These are phyloP conservation scores for Nomada goodeniana DNA, from an alignment of 2,888 invertebrate species.

Conservation along the genomic window DNA sequence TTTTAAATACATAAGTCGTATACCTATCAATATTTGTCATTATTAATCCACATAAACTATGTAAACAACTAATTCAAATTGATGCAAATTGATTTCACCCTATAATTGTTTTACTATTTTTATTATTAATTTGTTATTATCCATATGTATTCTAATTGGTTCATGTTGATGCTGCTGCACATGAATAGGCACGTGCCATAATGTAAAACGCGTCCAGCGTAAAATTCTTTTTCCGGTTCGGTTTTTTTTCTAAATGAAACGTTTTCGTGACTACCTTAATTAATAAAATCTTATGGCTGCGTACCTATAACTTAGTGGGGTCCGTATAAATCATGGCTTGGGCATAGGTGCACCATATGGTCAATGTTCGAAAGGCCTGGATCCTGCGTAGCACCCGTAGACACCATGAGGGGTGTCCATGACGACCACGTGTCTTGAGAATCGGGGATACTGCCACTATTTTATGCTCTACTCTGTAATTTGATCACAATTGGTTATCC, in stretches of 20 bases:
- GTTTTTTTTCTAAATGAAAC: constrained; percentile 17
- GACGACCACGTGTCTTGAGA: constrained; percentile 62
- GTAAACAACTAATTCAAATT: too few species aligned
- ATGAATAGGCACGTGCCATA: constrained; percentile 8
- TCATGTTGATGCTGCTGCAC: not conserved
- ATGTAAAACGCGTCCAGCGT: constrained; percentile 18
- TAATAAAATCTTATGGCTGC: constrained; percentile 77
- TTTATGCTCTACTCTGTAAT: not conserved
- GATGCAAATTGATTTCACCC: too few species aligned
- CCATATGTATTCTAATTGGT: not conserved
- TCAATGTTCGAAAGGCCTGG: constrained; percentile 70
- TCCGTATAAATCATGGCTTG: constrained; percentile 77
- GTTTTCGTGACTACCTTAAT: constrained; percentile 66
- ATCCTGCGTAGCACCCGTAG: constrained; percentile 50
- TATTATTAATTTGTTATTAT: too few species aligned
- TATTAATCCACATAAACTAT: too few species aligned
- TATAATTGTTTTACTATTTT: too few species aligned
- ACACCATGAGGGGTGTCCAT: constrained; percentile 62
- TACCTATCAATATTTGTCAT: too few species aligned
- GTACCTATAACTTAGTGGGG: constrained; percentile 60
- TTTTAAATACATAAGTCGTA: too few species aligned
- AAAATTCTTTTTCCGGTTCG: constrained; percentile 56
- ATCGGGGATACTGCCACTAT: constrained; percentile 21
- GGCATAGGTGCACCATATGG: constrained; percentile 75
- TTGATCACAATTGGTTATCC: not conserved